These are phyloP conservation scores for Escarpia spicata DNA, from an alignment of 2,888 invertebrate genomes.

Conservation along the genomic window DNA sequence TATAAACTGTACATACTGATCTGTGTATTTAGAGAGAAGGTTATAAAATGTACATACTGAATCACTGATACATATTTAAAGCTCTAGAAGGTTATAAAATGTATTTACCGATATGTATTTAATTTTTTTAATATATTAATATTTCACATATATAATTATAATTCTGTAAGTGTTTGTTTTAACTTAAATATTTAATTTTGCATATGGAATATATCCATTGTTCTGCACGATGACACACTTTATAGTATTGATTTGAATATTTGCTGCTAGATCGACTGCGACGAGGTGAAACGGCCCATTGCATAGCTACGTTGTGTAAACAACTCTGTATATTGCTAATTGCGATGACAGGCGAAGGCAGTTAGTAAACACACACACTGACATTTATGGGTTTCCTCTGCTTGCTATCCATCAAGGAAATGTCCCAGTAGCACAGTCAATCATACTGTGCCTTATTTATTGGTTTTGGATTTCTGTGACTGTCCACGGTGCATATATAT, in stretches of 20 bases:
- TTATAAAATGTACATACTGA: too few species aligned
- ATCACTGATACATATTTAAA: too few species aligned
- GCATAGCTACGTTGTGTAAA: background rate
- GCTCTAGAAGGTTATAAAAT: too few species aligned
- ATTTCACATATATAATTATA: too few species aligned
- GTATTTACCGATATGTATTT: too few species aligned
- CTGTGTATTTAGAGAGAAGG: too few species aligned
- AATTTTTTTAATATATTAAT: too few species aligned
- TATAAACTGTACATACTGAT: too few species aligned
- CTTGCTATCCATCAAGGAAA: background rate
- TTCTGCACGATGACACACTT: background rate
- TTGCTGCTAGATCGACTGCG: background rate
- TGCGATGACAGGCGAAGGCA: background rate
- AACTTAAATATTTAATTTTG: too few species aligned
- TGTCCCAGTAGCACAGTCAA: background rate
- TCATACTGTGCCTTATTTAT: background rate
- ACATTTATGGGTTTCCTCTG: background rate
- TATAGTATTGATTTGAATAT: background rate
- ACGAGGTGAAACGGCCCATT: background rate
- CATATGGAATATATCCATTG: background rate
- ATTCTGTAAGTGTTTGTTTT: too few species aligned
- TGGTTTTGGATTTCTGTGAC: background rate
- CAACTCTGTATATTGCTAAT: background rate
- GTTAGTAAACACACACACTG: background rate
- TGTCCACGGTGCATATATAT: background rate